phyloP scores from a whole-genome alignment of 53 echinoderm and acorn worm genomes.

The Crossaster papposus region DNA sequence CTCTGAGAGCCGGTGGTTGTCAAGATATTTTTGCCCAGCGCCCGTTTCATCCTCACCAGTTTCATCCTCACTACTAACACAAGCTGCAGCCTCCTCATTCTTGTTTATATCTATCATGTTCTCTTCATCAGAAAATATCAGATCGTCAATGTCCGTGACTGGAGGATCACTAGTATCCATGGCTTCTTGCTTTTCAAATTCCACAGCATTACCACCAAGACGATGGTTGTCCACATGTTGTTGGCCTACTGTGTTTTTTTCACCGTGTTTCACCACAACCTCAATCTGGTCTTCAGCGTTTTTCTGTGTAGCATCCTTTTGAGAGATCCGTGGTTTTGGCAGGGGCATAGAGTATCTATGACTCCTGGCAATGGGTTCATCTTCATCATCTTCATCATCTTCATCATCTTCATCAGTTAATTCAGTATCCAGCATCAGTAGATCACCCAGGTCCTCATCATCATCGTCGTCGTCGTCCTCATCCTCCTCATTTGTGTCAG shows the following conservation, averaged over 20 bases:
- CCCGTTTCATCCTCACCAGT: slow-evolving; percentile 13
- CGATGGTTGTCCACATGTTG: neutral
- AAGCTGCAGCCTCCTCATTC: slow-evolving; percentile 6
- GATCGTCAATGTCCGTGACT: slow-evolving; percentile 93
- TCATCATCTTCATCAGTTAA: slow-evolving; percentile 70
- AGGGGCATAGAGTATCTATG: slow-evolving; percentile 62
- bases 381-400: slow-evolving; percentile 66
- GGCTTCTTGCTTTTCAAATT: slow-evolving; percentile 37
- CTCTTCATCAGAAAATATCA: slow-evolving; percentile 70
- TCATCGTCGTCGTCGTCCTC: slow-evolving; percentile 50
- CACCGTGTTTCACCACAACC: slow-evolving; percentile 6
- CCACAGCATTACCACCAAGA: neutral
- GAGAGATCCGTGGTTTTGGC: slow-evolving; percentile 28
- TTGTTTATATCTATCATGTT: slow-evolving; percentile 8
- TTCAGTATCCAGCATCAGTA: slow-evolving; percentile 85
- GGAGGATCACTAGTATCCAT: slow-evolving; percentile 69
- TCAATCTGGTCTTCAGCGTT: slow-evolving; percentile 4
- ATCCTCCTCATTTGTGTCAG: slow-evolving; percentile 27
- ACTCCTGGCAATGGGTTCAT: slow-evolving; percentile 1
- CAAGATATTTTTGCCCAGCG: neutral
- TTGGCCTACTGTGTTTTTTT: neutral
- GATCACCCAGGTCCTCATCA: slow-evolving; percentile 76
- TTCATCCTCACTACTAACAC: neutral
- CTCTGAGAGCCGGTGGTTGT: slow-evolving; percentile 10
- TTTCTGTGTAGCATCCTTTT: slow-evolving; percentile 14